Evolutionary conservation across 1,140 invertebrate species (phyloP).

Genomic region (Babylonia areolata): DNA sequence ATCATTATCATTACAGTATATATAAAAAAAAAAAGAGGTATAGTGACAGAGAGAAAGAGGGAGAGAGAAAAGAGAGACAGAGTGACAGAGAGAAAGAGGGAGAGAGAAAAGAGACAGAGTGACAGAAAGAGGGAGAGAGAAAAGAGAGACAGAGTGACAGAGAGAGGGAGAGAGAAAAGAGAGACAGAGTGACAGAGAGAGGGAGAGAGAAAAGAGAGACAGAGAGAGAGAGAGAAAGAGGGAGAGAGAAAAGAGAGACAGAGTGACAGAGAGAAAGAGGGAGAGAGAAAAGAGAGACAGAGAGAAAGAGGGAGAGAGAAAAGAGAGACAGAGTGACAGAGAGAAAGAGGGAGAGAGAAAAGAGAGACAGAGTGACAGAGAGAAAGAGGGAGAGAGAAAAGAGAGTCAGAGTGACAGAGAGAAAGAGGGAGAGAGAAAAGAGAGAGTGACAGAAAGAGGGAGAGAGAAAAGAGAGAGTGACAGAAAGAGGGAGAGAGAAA

Average conservation of each 20-base stretch:
- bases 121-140: not conserved
- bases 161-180: not conserved
- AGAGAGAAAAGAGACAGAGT: not conserved
- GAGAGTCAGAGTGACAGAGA: too few species aligned
- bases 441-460: not conserved
- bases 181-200: not conserved
- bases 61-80: too few species aligned
- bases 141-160: not conserved
- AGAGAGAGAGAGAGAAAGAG: constrained; percentile 22
- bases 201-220: constrained; percentile 25
- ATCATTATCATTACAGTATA: too few species aligned
- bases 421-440: not conserved
- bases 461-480: constrained; percentile 19
- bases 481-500: constrained; percentile 21
- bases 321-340: not conserved
- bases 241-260: not conserved
- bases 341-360: constrained; percentile 1
- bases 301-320: not conserved
- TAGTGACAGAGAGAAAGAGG: too few species aligned
- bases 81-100: not conserved
- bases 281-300: not conserved
- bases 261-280: too few species aligned
- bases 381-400: not conserved
- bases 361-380: constrained; percentile 1
- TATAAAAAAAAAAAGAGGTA: too few species aligned